Conservation (phyloP, 1,140 invertebrate genomes). For the Fragariocoptes setiger region DNA sequence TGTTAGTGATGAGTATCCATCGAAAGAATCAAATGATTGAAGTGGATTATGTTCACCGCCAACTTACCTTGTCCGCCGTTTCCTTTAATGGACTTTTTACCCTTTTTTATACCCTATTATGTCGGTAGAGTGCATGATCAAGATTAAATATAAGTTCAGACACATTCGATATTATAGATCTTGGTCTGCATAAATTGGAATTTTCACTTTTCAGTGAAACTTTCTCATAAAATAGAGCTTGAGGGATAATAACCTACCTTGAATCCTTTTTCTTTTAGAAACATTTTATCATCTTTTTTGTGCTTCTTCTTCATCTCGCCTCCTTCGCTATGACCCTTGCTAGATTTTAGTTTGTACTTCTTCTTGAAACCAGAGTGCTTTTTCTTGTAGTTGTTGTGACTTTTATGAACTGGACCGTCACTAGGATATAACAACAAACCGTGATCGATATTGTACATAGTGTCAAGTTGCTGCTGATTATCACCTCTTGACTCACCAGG, state of each 20-base stretch:
- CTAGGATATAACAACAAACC: neutral
- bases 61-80: neutral
- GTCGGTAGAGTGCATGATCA: too few species aligned
- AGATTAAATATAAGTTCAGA: too few species aligned
- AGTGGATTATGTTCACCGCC: too few species aligned
- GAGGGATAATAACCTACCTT: too few species aligned
- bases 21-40: too few species aligned
- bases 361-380: neutral
- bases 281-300: neutral
- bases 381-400: neutral
- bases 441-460: neutral
- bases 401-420: neutral
- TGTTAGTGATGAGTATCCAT: too few species aligned
- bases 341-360: neutral
- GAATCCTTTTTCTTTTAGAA: neutral
- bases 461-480: neutral
- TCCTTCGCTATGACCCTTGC: neutral
- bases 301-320: neutral
- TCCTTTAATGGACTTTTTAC: neutral
- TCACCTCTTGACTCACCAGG: neutral
- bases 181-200: too few species aligned
- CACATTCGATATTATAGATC: too few species aligned
- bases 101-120: too few species aligned
- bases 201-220: too few species aligned
- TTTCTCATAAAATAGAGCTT: too few species aligned